Evolutionary conservation across 2,888 invertebrate species (phyloP).

Genomic region (Pollenia amentaria): DNA sequence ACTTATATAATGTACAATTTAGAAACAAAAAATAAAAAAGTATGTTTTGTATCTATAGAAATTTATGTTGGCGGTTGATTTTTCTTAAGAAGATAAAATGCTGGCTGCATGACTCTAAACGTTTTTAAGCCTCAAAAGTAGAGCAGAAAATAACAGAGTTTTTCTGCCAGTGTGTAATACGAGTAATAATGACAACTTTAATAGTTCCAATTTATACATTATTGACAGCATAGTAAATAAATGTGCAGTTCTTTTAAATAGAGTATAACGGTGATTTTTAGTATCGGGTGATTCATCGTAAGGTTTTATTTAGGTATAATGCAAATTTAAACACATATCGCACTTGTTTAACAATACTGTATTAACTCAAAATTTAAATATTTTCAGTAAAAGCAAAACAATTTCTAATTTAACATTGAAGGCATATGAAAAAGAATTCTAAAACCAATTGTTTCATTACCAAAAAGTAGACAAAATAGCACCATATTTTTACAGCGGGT

Average conservation of each 20-base stretch:
- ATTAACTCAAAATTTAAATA: no score
- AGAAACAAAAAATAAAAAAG: not conserved
- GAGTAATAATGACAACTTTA: constrained; percentile 29
- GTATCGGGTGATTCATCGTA: no score
- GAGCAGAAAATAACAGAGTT: constrained; percentile 21
- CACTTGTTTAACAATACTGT: no score
- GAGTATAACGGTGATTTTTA: constrained; percentile 11
- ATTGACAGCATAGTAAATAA: not conserved
- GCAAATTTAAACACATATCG: no score
- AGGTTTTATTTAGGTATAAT: no score
- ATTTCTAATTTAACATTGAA: no score
- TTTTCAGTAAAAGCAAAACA: no score
- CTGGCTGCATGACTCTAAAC: not conserved
- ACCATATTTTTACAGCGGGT: no score
- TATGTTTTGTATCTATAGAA: not conserved
- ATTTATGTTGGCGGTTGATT: constrained; percentile 35
- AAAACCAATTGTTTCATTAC: no score
- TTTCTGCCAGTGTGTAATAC: not conserved
- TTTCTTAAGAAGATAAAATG: not conserved
- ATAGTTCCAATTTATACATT: constrained; percentile 7
- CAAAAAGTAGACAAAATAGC: no score
- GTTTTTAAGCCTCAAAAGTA: constrained; percentile 38
- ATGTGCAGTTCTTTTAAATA: not conserved
- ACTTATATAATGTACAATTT: constrained; percentile 3
- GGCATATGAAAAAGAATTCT: no score